phyloP scores from a whole-genome alignment of 2,113 vertebrate genomes.

The Atrichornis clamosus region DNA sequence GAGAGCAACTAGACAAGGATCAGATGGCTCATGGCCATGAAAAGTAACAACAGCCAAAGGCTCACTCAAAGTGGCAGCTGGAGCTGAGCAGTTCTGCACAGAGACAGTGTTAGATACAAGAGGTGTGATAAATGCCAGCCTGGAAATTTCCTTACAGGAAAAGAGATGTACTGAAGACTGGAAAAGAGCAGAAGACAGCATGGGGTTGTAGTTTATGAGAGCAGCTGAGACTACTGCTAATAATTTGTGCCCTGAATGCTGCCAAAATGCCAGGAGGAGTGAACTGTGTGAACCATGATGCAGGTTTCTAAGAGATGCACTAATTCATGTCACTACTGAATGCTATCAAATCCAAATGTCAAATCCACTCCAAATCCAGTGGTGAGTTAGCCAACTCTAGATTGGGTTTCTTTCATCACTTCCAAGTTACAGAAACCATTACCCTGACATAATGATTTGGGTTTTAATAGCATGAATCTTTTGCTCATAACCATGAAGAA shows the following conservation, averaged over 20 bases:
- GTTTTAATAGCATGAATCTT: background rate
- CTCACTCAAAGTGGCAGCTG: background rate
- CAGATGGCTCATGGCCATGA: fast-evolving
- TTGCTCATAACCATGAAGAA: background rate
- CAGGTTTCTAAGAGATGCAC: background rate
- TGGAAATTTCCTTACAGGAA: background rate
- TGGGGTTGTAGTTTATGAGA: background rate
- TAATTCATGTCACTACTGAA: background rate
- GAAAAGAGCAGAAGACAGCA: background rate
- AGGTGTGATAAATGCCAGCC: background rate
- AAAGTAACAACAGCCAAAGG: background rate
- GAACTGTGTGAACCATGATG: background rate
- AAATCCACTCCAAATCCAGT: background rate
- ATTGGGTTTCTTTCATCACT: background rate
- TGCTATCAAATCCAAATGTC: background rate
- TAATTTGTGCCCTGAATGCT: background rate
- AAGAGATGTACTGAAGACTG: background rate
- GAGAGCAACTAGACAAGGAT: background rate
- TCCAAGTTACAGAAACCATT: background rate
- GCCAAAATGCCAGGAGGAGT: background rate
- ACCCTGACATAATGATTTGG: background rate
- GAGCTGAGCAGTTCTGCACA: background rate
- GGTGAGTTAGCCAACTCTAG: background rate
- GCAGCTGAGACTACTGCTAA: background rate
- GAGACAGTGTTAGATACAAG: fast-evolving